A percentile compares a stretch with the other conserved stretches of the same genome.
Conservation (phyloP, 1,140 invertebrate species). For the Epicauta chinensis region DNA sequence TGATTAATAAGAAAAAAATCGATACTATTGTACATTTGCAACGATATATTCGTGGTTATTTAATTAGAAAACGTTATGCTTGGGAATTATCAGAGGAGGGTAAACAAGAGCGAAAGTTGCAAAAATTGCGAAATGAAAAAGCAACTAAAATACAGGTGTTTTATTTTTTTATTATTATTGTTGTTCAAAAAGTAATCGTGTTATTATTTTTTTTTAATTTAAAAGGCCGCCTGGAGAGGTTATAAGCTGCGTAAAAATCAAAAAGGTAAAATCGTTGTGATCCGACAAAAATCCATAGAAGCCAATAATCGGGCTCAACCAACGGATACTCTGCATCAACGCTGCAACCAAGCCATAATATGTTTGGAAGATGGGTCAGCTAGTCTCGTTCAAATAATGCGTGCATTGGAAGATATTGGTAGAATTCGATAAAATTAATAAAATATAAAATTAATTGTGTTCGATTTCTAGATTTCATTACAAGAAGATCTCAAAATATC, state of each 20-base stretch:
- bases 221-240: slow-evolving; percentile 59
- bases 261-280: slow-evolving; percentile 36
- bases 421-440: slow-evolving; percentile 18
- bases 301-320: slow-evolving; percentile 44
- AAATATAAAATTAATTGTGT: neutral
- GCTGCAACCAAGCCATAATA: slow-evolving; percentile 43
- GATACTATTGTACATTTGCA: slow-evolving; percentile 37
- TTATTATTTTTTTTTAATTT: too few relatives aligned
- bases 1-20: slow-evolving; percentile 21
- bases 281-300: slow-evolving; percentile 45
- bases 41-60: slow-evolving; percentile 44
- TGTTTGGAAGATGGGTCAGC: slow-evolving; percentile 40
- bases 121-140: slow-evolving; percentile 41
- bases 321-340: slow-evolving; percentile 40
- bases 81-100: slow-evolving; percentile 40
- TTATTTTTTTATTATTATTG: too few relatives aligned
- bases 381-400: slow-evolving; percentile 44
- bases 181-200: too few relatives aligned
- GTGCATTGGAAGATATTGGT: slow-evolving; percentile 44
- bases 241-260: slow-evolving; percentile 45
- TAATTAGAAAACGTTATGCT: slow-evolving; percentile 42
- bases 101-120: slow-evolving; percentile 39
- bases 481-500: slow-evolving; percentile 46
- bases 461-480: slow-evolving; percentile 47
- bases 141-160: slow-evolving; percentile 59